These are phyloP conservation scores for Harlomillsia oculata DNA, from an alignment of 1,140 invertebrate species.

Conservation along the genomic window DNA sequence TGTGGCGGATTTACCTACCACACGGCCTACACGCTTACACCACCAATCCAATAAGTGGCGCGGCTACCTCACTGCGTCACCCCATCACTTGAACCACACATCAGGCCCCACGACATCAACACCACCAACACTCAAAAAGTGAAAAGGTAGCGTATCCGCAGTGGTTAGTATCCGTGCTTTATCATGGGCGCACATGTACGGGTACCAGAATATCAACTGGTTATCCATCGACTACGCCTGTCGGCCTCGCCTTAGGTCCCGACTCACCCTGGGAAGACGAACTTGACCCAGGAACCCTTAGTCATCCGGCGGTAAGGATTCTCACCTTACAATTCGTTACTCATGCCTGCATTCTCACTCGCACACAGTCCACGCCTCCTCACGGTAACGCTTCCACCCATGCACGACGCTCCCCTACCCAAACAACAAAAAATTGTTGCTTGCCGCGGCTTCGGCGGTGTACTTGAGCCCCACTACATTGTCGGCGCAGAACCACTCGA, in stretches of 20 bases:
- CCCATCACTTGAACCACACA: too few relatives aligned
- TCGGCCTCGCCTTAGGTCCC: conserved; percentile 42
- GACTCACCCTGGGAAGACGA: conserved; percentile 40
- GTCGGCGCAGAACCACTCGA: conserved; percentile 40
- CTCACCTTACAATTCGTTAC: conserved; percentile 41
- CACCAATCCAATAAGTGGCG: neutral
- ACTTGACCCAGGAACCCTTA: conserved; percentile 40
- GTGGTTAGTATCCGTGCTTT: too few relatives aligned
- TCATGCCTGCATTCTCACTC: conserved; percentile 42
- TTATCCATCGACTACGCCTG: conserved; percentile 41
- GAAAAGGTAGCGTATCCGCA: too few relatives aligned
- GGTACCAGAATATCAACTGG: conserved; percentile 41
- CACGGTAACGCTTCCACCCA: conserved; percentile 36
- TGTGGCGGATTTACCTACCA: neutral
- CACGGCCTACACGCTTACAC: neutral
- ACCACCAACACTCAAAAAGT: too few relatives aligned
- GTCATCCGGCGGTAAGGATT: conserved; percentile 39
- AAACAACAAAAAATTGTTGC: conserved; percentile 14
- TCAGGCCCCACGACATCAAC: too few relatives aligned
- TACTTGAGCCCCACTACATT: conserved; percentile 40
- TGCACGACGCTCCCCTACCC: neutral
- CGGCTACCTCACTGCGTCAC: neutral
- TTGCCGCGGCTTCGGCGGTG: conserved; percentile 37
- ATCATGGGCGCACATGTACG: too few relatives aligned
- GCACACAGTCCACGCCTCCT: conserved; percentile 39